Percentiles rank a stretch among this genome's conserved stretches.
Evolutionary conservation across 1,140 invertebrate species (phyloP).

Genomic region (Papilio polyxenes): DNA sequence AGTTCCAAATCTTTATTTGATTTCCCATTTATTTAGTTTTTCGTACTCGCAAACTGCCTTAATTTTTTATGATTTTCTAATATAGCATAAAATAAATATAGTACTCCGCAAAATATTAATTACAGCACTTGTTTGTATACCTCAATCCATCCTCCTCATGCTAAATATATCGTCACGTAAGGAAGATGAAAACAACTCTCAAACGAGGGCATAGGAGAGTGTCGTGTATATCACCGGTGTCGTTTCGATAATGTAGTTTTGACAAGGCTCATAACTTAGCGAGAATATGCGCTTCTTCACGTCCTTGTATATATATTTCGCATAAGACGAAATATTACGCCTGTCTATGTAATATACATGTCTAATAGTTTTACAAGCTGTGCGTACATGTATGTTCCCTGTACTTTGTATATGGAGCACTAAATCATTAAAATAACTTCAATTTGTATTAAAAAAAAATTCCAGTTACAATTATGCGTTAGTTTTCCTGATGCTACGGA

Average conservation of each 20-base stretch:
- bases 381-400: not conserved
- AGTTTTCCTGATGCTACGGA: no score
- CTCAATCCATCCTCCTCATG: not conserved
- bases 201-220: slow-evolving; percentile 4
- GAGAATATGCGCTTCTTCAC: slow-evolving; percentile 25
- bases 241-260: slow-evolving; percentile 54
- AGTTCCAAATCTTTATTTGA: no score
- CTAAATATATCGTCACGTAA: not conserved
- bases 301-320: slow-evolving; percentile 15
- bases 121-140: not conserved
- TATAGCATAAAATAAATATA: not conserved
- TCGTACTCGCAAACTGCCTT: no score
- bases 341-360: not conserved
- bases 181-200: slow-evolving; percentile 4
- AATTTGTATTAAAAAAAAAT: no score
- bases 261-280: slow-evolving; percentile 46
- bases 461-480: no score
- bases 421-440: no score
- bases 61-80: no score
- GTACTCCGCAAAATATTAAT: not conserved
- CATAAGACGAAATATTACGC: slow-evolving; percentile 2
- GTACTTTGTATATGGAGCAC: no score
- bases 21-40: no score
- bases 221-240: slow-evolving; percentile 45
- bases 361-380: not conserved